A percentile compares a stretch with the other conserved stretches of the same genome.
These are phyloP conservation scores for Xenopus laevis DNA, from an alignment of 2,113 vertebrate genomes.

Conservation along the genomic window DNA sequence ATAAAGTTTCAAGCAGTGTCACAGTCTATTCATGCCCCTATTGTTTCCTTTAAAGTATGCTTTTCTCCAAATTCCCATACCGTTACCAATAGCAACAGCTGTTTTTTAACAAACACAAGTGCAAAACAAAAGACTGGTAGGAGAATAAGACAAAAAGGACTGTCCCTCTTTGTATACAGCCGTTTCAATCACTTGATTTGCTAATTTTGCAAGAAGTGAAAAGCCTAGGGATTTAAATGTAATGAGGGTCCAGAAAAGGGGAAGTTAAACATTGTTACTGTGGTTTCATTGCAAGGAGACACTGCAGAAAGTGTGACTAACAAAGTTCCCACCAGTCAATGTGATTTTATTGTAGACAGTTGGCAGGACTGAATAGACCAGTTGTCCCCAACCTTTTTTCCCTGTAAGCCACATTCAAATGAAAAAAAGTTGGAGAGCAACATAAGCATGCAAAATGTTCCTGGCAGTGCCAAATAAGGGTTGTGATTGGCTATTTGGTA, in stretches of 20 bases:
- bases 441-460: too few relatives aligned
- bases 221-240: not conserved
- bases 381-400: slow-evolving; percentile 65
- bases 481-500: too few relatives aligned
- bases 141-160: slow-evolving; percentile 31
- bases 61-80: slow-evolving; percentile 57
- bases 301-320: not conserved
- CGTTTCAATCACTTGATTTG: slow-evolving; percentile 30
- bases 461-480: too few relatives aligned
- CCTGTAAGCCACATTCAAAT: too few relatives aligned
- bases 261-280: not conserved
- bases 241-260: not conserved
- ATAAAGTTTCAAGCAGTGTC: slow-evolving; percentile 73
- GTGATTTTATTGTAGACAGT: not conserved
- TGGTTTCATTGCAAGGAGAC: slow-evolving; percentile 11
- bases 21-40: slow-evolving; percentile 58
- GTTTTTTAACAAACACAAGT: slow-evolving; percentile 49
- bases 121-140: slow-evolving; percentile 31
- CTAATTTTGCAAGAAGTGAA: slow-evolving; percentile 24
- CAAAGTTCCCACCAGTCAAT: not conserved
- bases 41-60: slow-evolving; percentile 59
- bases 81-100: slow-evolving; percentile 61
- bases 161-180: slow-evolving; percentile 16
- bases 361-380: not conserved
- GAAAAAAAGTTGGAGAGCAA: too few relatives aligned